Evolutionary conservation across 1,140 invertebrate genomes (phyloP).

Genomic region (Rhyacophila brunnea): DNA sequence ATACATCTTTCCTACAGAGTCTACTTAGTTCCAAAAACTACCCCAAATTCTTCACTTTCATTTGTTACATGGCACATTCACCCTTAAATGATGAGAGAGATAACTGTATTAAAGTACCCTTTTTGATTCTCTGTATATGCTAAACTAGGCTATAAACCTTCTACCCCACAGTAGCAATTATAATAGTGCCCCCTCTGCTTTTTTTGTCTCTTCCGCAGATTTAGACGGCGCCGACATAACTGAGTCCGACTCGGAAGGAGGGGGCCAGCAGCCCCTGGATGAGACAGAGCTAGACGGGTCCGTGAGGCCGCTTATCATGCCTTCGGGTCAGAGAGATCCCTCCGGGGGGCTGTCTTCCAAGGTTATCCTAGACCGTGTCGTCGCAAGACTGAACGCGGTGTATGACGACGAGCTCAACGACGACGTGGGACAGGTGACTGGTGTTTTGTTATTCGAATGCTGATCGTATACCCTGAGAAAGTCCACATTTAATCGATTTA

Average conservation of each 20-base stretch:
- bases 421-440: conserved; percentile 33
- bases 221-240: conserved; percentile 28
- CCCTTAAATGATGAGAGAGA: no score
- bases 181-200: neutral
- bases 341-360: neutral
- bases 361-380: conserved; percentile 14
- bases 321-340: neutral
- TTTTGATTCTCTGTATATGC: no score
- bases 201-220: conserved; percentile 7
- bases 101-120: no score
- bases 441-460: neutral
- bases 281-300: neutral
- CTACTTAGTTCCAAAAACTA: no score
- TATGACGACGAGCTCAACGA: conserved; percentile 28
- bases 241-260: conserved; percentile 29
- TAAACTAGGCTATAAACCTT: no score
- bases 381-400: conserved; percentile 8
- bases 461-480: no score
- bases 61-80: no score
- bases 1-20: no score
- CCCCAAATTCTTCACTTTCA: no score
- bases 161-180: no score
- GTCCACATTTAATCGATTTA: no score
- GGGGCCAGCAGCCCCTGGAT: neutral
- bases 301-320: neutral